These are phyloP conservation scores for Sebastes cheni DNA, from an alignment of 2,797 vertebrate species.

Conservation along the genomic window DNA sequence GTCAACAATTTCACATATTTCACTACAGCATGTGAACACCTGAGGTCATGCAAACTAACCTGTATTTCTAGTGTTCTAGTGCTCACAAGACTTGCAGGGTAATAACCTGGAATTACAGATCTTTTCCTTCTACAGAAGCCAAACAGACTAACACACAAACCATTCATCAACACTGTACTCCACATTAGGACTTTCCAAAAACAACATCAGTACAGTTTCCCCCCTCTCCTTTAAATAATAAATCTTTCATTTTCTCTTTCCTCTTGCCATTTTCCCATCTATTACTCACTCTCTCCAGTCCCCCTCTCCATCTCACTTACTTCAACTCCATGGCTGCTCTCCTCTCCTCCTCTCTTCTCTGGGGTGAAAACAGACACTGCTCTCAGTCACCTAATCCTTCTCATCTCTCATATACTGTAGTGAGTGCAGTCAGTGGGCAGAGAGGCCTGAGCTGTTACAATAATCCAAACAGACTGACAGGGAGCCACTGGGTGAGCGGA, in stretches of 20 bases:
- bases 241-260: background rate
- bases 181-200: background rate
- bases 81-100: background rate
- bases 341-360: conserved; percentile 19
- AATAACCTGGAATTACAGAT: conserved; percentile 7
- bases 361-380: conserved; percentile 23
- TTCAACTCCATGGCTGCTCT: conserved; percentile 68
- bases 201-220: background rate
- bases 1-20: background rate
- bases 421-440: conserved; percentile 26
- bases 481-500: conserved; percentile 25
- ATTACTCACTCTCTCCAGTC: background rate
- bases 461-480: conserved; percentile 76
- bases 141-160: background rate
- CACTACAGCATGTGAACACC: background rate
- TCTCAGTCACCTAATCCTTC: conserved; percentile 58
- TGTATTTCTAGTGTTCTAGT: conserved; percentile 26
- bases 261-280: background rate
- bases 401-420: conserved; percentile 46
- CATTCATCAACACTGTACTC: background rate
- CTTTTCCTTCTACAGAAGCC: conserved; percentile 9
- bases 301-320: conserved; percentile 62
- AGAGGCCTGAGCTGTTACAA: conserved; percentile 63
- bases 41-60: conserved; percentile 18
- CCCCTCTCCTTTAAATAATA: background rate